A percentile compares a stretch with the other conserved stretches of the same genome.
Conservation (phyloP, 1,140 invertebrate species). For the Matsumurasca onukii region DNA sequence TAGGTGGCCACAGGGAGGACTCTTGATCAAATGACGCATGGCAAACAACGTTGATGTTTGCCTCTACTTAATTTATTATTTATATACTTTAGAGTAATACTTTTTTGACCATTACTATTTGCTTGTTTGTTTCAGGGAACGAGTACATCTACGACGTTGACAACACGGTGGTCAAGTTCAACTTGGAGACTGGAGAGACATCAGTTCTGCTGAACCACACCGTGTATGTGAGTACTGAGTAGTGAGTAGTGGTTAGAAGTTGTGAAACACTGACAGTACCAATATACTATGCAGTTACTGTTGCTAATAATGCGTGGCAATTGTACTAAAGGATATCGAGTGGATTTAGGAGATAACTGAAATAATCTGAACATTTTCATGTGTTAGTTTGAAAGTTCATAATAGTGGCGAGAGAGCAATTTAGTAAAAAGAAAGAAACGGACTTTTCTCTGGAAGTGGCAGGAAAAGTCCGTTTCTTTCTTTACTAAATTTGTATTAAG, state of each 20-base stretch:
- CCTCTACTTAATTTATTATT: no score
- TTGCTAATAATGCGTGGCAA: background rate
- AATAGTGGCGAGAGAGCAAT: background rate
- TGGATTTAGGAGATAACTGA: no score
- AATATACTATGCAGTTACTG: background rate
- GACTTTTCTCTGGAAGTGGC: no score
- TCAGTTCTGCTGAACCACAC: background rate
- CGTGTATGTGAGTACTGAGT: background rate
- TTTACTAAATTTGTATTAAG: no score
- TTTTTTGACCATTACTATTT: no score
- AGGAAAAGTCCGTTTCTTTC: no score
- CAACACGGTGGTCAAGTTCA: background rate
- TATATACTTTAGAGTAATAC: no score
- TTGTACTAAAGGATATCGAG: no score
- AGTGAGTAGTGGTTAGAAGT: background rate
- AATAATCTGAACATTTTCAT: background rate
- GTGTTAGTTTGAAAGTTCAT: background rate
- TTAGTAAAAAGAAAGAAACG: no score
- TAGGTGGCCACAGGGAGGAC: no score
- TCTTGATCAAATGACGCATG: no score
- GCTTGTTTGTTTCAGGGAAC: slow-evolving; percentile 2
- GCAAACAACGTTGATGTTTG: no score
- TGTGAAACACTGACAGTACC: background rate
- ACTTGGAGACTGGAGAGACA: slow-evolving; percentile 3
- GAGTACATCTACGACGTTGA: slow-evolving; percentile 18